These are phyloP conservation scores for Stigmatopora nigra DNA, from an alignment of 2,113 vertebrate species.

Conservation along the genomic window DNA sequence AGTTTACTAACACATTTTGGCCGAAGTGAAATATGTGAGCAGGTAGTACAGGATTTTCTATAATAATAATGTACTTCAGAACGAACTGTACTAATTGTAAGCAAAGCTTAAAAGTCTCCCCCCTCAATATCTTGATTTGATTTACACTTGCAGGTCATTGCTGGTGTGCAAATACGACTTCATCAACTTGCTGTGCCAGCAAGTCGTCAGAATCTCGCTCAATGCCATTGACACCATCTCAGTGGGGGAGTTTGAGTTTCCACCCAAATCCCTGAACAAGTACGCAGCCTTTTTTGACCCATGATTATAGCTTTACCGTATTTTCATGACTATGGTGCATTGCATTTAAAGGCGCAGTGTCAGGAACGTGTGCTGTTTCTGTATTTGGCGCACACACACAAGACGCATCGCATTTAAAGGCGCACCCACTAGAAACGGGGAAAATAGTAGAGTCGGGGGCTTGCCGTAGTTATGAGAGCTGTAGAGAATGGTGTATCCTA, in stretches of 20 bases:
- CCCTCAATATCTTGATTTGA: not conserved
- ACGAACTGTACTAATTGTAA: not conserved
- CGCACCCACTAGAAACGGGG: too few relatives aligned
- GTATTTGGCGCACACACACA: too few relatives aligned
- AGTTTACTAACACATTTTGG: not conserved
- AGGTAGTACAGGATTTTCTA: too few relatives aligned
- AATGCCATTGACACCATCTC: conserved; percentile 88
- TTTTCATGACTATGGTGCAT: too few relatives aligned
- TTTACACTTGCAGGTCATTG: conserved; percentile 70
- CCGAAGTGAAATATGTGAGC: too few relatives aligned
- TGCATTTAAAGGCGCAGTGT: too few relatives aligned
- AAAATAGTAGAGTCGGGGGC: too few relatives aligned
- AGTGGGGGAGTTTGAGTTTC: conserved; percentile 85
- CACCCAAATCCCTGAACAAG: conserved; percentile 93
- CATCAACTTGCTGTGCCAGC: conserved; percentile 88
- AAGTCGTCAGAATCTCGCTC: conserved; percentile 81
- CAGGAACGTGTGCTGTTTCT: too few relatives aligned
- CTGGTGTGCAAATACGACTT: conserved; percentile 97
- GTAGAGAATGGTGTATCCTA: too few relatives aligned
- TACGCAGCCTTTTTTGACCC: conserved; percentile 48
- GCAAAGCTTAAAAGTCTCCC: not conserved
- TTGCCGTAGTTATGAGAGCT: too few relatives aligned
- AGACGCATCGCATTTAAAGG: too few relatives aligned
- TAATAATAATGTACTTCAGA: not conserved
- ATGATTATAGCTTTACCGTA: not conserved